Base-by-base conservation (phyloP, 1,140 invertebrate species). In the Phortica variegata region DNA sequence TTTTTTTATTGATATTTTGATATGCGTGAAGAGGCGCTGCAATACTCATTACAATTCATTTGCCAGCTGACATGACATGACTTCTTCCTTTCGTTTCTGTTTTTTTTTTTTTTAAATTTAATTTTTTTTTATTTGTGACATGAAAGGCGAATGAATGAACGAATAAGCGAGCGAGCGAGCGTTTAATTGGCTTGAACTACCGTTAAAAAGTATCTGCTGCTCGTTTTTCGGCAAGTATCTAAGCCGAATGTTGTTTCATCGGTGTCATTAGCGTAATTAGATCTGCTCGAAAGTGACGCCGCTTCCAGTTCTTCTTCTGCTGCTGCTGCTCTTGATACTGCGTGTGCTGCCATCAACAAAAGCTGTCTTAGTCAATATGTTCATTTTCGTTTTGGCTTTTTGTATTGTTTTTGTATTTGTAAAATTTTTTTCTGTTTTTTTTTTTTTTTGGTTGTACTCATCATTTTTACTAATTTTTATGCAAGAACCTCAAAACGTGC, bases 221-320 rank as follows among this genome's bases (percentile, higher is more conserved):
- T 49, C 40, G 16, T 37, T 44, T 32, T 15, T 49, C 17, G 3
- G 21, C 16, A 19, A 6, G 5, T 7, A 19, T 12, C 9, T 7
- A 39, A 39, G 18, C 4, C 9, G 18, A 39, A 39, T 17, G 9
- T 3, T 39, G 17, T 39, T 21, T 18, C 5, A 39, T 16, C 19
- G 16, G 5, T 60, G 61, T 70, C 65, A 73, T 73, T 73, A 73
- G 65, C 49, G 56, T 73, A 73, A 73, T 73, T 73, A 73, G 70
- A 73, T 73, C 69, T 73, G 60, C 49, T 65, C 49, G 58, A 60
- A 60, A 66, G 58, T 70, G 66, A 16, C 26, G 31, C 21, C 12
- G 23, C 33, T 34, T 39, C 45, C 42, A 42, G 42, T n/a, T n/a
- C 15, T 12, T 36, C 43, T 32, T 46, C 40, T 38, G 34, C 23